A percentile compares a stretch with the other conserved stretches of the same genome.
Evolutionary conservation across 1,140 invertebrate genomes (phyloP).

Genomic region (Drosophila littoralis): DNA sequence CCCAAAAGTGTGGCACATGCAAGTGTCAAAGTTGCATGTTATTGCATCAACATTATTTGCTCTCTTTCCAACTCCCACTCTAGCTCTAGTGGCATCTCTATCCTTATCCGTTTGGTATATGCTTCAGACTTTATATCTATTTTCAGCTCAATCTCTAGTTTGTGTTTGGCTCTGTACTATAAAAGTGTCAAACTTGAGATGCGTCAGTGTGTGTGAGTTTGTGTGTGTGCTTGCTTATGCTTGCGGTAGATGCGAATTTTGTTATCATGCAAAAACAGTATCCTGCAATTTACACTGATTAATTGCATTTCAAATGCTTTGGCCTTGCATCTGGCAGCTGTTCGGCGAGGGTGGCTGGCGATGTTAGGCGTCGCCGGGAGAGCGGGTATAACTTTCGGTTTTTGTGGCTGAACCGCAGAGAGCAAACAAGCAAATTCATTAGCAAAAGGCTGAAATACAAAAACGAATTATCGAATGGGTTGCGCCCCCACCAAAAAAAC

Average conservation of each 20-base stretch:
- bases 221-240: constrained; percentile 15
- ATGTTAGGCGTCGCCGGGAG: too few species aligned
- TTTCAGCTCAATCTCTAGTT: constrained; percentile 22
- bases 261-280: constrained; percentile 57
- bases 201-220: not conserved
- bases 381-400: not conserved
- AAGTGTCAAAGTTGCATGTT: constrained; percentile 79
- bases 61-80: constrained; percentile 13
- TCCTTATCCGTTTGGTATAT: not conserved
- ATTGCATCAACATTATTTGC: constrained; percentile 76
- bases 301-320: constrained; percentile 78
- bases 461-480: constrained; percentile 42
- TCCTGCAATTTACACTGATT: constrained; percentile 65
- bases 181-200: constrained; percentile 49
- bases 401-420: constrained; percentile 38
- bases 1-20: constrained; percentile 21
- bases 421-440: constrained; percentile 74
- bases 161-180: constrained; percentile 14
- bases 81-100: not conserved
- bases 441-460: constrained; percentile 49
- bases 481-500: not conserved
- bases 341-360: not conserved
- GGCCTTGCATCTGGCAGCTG: constrained; percentile 38
- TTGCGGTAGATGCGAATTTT: constrained; percentile 43
- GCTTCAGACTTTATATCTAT: not conserved